A percentile compares a stretch with the other conserved stretches of the same genome.
phyloP scores from a whole-genome alignment of 2,888 invertebrate genomes.

The Lasioglossum vierecki region DNA sequence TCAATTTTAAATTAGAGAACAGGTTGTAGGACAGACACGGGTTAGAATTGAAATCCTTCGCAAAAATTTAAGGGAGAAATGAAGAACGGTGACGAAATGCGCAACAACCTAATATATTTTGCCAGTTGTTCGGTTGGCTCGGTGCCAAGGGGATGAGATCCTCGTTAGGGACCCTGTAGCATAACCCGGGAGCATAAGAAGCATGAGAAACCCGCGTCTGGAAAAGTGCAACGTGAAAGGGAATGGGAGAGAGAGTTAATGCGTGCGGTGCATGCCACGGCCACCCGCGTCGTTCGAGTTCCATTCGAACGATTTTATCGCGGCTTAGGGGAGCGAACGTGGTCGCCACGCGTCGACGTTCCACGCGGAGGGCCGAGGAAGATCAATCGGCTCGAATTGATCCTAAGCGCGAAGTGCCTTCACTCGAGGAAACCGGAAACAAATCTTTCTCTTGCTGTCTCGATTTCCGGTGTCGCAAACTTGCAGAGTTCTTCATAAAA shows the following conservation, averaged over 20 bases:
- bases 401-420: conserved; percentile 50
- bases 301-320: conserved; percentile 38
- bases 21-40: neutral
- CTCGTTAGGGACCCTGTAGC: neutral
- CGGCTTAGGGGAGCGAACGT: neutral
- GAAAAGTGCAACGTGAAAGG: neutral
- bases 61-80: neutral
- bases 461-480: neutral
- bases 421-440: conserved; percentile 13
- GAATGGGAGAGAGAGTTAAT: neutral
- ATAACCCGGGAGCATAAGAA: neutral
- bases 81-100: neutral
- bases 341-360: conserved; percentile 1
- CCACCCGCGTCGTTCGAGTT: conserved; percentile 28
- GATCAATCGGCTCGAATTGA: neutral
- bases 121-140: neutral
- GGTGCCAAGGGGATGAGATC: neutral
- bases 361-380: neutral
- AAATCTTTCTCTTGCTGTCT: neutral
- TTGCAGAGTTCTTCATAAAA: neutral
- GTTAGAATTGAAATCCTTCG: neutral
- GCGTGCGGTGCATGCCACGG: neutral
- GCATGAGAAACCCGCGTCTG: neutral
- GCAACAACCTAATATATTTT: conserved; percentile 5
- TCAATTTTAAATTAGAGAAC: neutral